Base-by-base conservation (phyloP, 2,113 vertebrate species). In the Rattus norvegicus region DNA sequence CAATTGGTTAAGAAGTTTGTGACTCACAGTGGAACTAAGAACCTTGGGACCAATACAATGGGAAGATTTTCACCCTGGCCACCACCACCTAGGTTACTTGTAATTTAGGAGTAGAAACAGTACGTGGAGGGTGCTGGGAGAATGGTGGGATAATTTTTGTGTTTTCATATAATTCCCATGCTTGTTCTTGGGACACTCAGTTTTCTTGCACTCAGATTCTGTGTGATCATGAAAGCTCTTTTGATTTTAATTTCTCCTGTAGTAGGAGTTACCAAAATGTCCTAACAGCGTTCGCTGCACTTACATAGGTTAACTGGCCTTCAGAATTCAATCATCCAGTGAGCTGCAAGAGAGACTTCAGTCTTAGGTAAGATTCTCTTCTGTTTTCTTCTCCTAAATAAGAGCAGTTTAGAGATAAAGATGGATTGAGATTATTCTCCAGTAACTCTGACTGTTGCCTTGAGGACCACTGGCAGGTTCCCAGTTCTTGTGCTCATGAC, bases 21-120 rank as follows among this genome's bases (percentile, higher is more conserved):
- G 88, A 79, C 70, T 93, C 81, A 96, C 19, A 96, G 56, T 88
- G 52, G 36, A 59, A 24, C 26, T 91, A 69, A 77, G 81, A 95
- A 88, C 9, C 10, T 88, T 88, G 11, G 14, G 6, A 77, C n/a
- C 7, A 8, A 30, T 1, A 33, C 24, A 76, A 43, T n/a, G 36
- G 17, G 69, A 70, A 72, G 63, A 49, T 70, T 65, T 70, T 11
- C 33, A 19, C 20, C 49, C 36, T 90, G 72, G 63, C 26, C 7
- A 69, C 28, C 2, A 54, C 26, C n/a, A 33, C 36, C 24, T 86
- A 16, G 33, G 8, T 92, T 91, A 19, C 43, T 69, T n/a, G 36
- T 6, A 43, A 39, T 65, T 91, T 49, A 76, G 3, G 11, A 17
- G 59, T 87, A 52, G 49, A 81, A 13, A 72, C 3, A 11, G 77